Conservation (phyloP, 2,888 invertebrate species). For the Chorisops tibialis region DNA sequence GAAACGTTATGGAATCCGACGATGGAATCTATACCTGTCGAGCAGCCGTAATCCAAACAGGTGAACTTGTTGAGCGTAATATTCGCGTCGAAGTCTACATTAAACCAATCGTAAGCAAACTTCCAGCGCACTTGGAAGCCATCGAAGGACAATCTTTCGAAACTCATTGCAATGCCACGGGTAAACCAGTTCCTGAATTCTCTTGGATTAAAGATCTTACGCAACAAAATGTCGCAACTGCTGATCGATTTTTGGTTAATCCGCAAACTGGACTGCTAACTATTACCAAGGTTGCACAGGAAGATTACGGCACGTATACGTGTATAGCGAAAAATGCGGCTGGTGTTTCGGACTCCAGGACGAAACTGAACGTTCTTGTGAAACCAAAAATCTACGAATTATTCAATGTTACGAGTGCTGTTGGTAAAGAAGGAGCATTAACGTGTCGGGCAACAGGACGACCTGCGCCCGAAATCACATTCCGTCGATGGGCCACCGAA, state of each 20-base stretch:
- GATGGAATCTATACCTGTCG: conserved; percentile 84
- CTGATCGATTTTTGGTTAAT: conserved; percentile 63
- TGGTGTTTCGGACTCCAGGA: conserved; percentile 65
- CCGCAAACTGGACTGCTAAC: conserved; percentile 67
- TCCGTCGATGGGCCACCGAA: conserved; percentile 68
- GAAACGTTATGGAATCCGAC: conserved; percentile 73
- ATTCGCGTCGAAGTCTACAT: conserved; percentile 80
- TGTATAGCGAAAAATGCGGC: conserved; percentile 79
- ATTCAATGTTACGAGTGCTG: conserved; percentile 66
- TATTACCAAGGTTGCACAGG: conserved; percentile 70
- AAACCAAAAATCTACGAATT: conserved; percentile 78
- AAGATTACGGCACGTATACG: conserved; percentile 75
- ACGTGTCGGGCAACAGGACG: conserved; percentile 77
- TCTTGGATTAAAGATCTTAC: conserved; percentile 77
- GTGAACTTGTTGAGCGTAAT: conserved; percentile 70
- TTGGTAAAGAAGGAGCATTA: conserved; percentile 62
- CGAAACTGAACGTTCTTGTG: conserved; percentile 69
- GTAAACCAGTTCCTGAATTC: conserved; percentile 80
- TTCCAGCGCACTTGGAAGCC: conserved; percentile 62
- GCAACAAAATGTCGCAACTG: conserved; percentile 67
- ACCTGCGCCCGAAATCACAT: conserved; percentile 76
- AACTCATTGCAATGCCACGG: conserved; percentile 73
- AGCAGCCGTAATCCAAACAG: conserved; percentile 79
- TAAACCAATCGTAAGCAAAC: conserved; percentile 67
- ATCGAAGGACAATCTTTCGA: conserved; percentile 77